Conservation (phyloP, 2,113 vertebrate genomes). For the Phalacrocorax pelagicus region DNA sequence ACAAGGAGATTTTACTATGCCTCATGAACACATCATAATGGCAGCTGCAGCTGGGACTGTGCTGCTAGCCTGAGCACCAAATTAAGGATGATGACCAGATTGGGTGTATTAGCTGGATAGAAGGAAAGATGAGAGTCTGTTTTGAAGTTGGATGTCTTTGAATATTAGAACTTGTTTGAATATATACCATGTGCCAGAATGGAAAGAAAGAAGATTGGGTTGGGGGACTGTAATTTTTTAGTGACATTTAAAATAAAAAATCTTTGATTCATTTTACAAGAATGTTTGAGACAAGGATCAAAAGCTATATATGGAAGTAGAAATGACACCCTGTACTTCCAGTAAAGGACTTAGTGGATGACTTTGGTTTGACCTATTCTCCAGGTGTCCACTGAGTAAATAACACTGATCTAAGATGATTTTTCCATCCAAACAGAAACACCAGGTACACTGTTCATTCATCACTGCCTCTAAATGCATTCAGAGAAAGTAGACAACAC, state of each 20-base stretch:
- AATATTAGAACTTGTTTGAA: neutral
- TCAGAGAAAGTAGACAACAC: constrained; percentile 4
- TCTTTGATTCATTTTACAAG: neutral
- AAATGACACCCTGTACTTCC: neutral
- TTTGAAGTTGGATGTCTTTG: neutral
- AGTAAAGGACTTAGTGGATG: neutral
- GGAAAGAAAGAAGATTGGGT: neutral
- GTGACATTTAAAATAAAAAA: constrained; percentile 4
- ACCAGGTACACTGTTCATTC: neutral
- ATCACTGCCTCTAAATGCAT: constrained; percentile 50
- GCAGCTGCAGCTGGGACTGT: neutral
- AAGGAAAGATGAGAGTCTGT: neutral
- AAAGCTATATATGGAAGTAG: neutral
- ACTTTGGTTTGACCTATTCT: constrained; percentile 48
- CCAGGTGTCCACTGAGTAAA: neutral
- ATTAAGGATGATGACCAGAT: neutral
- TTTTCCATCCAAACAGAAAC: neutral
- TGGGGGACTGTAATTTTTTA: neutral
- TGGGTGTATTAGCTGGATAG: neutral
- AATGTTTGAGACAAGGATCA: neutral
- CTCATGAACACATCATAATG: neutral
- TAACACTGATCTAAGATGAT: constrained; percentile 16
- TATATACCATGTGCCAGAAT: neutral
- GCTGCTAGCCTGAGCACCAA: neutral
- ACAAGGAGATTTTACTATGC: neutral